Percentiles rank a stretch among this genome's conserved stretches.
Evolutionary conservation across 2,888 invertebrate species (phyloP).

Genomic region (Yponomeuta malinellus): DNA sequence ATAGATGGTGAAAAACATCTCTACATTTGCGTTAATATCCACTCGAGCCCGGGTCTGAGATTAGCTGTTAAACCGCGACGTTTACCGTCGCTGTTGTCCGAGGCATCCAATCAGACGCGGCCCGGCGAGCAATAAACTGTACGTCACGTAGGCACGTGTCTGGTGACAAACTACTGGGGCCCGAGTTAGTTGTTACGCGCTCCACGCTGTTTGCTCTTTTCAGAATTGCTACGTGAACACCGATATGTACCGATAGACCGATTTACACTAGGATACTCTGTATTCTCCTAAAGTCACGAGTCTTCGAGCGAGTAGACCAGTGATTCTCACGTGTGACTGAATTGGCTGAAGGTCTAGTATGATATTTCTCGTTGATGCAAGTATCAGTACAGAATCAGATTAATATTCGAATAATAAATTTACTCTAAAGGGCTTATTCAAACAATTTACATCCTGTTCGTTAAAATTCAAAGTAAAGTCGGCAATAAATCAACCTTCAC

Average conservation of each 20-base stretch:
- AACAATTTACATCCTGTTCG: too few relatives aligned
- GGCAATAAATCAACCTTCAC: too few relatives aligned
- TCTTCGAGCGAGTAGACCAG: not conserved
- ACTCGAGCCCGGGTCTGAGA: not conserved
- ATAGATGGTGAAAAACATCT: not conserved
- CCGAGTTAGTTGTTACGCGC: slow-evolving; percentile 21
- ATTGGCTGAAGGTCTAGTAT: not conserved
- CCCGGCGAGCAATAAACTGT: slow-evolving; percentile 54
- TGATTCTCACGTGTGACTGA: not conserved
- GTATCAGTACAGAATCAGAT: too few relatives aligned
- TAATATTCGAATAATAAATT: too few relatives aligned
- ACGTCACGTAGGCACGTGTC: slow-evolving; percentile 54
- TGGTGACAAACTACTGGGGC: slow-evolving; percentile 41
- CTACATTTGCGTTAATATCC: slow-evolving; percentile 2
- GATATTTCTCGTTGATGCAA: too few relatives aligned
- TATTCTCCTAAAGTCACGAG: not conserved
- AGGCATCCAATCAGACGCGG: slow-evolving; percentile 51
- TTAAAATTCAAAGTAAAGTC: too few relatives aligned
- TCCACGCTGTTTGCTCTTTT: not conserved
- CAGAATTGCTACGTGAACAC: slow-evolving; percentile 10
- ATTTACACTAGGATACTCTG: not conserved
- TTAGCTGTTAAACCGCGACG: slow-evolving; percentile 13
- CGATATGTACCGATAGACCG: slow-evolving; percentile 26
- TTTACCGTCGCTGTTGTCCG: slow-evolving; percentile 19
- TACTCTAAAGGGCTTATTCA: too few relatives aligned